Percentiles rank a stretch among this genome's conserved stretches.
Conservation (phyloP, 2,797 vertebrate species). For the Danio albolineatus region DNA sequence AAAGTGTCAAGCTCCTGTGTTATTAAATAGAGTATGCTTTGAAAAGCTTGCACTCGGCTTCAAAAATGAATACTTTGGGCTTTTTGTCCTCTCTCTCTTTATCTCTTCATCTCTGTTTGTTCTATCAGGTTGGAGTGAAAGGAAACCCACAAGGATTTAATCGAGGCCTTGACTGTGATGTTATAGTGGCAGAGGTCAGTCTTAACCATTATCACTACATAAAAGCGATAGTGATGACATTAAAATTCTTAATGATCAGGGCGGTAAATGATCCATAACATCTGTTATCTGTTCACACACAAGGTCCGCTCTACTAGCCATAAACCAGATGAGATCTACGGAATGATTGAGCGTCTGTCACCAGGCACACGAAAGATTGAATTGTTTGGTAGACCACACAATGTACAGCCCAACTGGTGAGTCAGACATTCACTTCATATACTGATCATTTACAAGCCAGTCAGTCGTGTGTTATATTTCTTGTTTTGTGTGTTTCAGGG, state of each 20-base stretch:
- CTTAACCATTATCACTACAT: not conserved
- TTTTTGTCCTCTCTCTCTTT: constrained; percentile 5
- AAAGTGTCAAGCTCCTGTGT: too few species aligned
- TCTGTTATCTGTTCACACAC: not conserved
- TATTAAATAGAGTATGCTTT: too few species aligned
- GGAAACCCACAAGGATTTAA: constrained; percentile 95
- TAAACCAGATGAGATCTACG: constrained; percentile 95
- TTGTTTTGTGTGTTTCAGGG: constrained; percentile 70
- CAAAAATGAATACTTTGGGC: too few species aligned
- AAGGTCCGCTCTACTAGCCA: constrained; percentile 95
- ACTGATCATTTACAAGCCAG: not conserved
- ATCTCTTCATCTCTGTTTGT: constrained; percentile 4
- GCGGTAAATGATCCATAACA: not conserved
- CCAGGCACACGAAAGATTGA: constrained; percentile 95
- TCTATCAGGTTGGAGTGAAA: constrained; percentile 89
- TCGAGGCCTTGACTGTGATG: constrained; percentile 92
- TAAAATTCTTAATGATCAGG: not conserved
- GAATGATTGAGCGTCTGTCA: constrained; percentile 95
- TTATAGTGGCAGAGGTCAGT: constrained; percentile 92
- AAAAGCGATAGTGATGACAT: not conserved
- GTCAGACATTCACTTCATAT: not conserved
- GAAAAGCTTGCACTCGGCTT: too few species aligned
- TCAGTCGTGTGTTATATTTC: not conserved
- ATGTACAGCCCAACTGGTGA: constrained; percentile 94
- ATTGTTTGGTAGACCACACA: constrained; percentile 92